Base-by-base conservation (phyloP, 64 coral and sea anemone species). In the Montipora sp. region DNA sequence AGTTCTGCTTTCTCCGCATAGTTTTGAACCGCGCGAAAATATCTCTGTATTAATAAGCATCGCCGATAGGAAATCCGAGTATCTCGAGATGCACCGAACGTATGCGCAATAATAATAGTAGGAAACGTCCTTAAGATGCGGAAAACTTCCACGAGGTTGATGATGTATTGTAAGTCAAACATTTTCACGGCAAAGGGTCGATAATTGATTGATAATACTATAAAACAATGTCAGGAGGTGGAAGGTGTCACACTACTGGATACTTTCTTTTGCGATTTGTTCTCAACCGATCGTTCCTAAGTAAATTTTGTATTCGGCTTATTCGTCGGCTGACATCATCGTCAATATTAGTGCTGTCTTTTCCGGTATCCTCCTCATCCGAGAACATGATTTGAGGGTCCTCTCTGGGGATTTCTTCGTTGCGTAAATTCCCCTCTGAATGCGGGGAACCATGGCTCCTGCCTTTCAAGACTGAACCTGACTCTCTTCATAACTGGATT, bases 241-340 rank as follows among this genome's bases (percentile, higher is more conserved):
- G 36, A 36, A 36, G 36, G 10, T 60, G 15, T 84, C 13, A 84
- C 13, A 70, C 60, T 44, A 84, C 63, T 20, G 81, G 81, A 61
- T 70, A n/a, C 45, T 84, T 84, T 11, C 81, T 68, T 70, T 84
- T 84, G 46, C 81, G 81, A 18, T 84, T 84, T 70, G 81, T 84
- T 70, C 81, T 84, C 63, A 84, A 70, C 10, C 81, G 81, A 84
- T 84, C 81, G 9, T 61, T 48, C 19, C 63, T 84, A 10, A 84
- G 45, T 65, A 84, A 70, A 84, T 70, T 84, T 47, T 84, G 81
- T 69, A 84, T 84, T 21, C 81, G 81, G 19, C 46, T 84, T 84
- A 84, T 84, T n/a, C 81, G 81, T 9, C 61, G 81, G 69, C 81
- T 84, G 18, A 84, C 81, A 70, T 84, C 81, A 59, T 84, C 7